Evolutionary conservation across 2,797 vertebrate genomes (phyloP).

Genomic region (Pitangus sulphuratus): DNA sequence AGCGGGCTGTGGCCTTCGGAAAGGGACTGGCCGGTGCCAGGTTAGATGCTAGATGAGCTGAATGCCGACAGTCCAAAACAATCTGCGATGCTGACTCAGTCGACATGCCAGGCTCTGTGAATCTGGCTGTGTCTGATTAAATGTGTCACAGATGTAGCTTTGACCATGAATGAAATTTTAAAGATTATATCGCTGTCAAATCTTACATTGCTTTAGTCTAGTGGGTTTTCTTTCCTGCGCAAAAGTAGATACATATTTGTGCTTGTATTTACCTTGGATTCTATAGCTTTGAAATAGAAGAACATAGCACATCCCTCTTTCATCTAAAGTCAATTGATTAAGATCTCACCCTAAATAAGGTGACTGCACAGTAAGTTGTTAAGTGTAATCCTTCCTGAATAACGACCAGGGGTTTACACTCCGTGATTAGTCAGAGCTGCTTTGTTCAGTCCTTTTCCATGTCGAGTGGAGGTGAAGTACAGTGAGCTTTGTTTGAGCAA

Average conservation of each 20-base stretch:
- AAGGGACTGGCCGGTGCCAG: fast-evolving
- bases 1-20: not conserved
- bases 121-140: not conserved
- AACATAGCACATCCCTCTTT: not conserved
- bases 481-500: not conserved
- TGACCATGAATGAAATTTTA: not conserved
- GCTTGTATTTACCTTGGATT: not conserved
- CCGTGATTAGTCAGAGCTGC: not conserved
- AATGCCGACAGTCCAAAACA: not conserved
- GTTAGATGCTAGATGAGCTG: fast-evolving
- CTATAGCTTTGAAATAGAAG: not conserved
- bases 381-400: not conserved
- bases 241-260: fast-evolving
- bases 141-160: not conserved
- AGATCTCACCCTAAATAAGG: not conserved
- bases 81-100: not conserved
- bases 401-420: not conserved
- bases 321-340: not conserved
- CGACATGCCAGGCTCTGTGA: fast-evolving
- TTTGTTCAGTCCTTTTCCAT: not conserved
- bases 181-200: fast-evolving
- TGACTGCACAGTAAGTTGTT: not conserved
- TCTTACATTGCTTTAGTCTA: not conserved
- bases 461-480: not conserved
- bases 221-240: not conserved